Percentiles rank a stretch among this genome's conserved stretches.
Evolutionary conservation across 2,888 invertebrate genomes (phyloP).

Genomic region (Plebejus anna): DNA sequence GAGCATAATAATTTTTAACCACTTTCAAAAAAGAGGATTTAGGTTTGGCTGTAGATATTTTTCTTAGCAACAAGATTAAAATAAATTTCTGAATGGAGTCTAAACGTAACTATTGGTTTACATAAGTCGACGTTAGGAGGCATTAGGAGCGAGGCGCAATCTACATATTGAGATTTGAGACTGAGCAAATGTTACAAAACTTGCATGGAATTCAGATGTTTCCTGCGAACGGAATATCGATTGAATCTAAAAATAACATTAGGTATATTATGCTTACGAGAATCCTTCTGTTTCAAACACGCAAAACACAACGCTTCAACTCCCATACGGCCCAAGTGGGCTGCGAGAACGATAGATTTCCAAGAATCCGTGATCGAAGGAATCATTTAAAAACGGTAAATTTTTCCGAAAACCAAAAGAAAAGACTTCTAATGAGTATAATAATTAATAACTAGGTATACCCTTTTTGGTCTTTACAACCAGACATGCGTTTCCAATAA

Average conservation of each 20-base stretch:
- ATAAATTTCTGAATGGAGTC: background rate
- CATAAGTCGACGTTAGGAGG: slow-evolving; percentile 5
- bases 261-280: background rate
- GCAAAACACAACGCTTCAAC: too few relatives aligned
- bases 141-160: slow-evolving; percentile 17
- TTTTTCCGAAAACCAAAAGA: too few relatives aligned
- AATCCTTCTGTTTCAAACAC: too few relatives aligned
- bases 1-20: background rate
- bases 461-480: background rate
- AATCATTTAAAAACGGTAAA: too few relatives aligned
- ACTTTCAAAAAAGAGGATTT: background rate
- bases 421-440: too few relatives aligned
- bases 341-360: too few relatives aligned
- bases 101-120: background rate
- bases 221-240: background rate
- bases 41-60: background rate
- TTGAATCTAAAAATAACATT: background rate
- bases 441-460: too few relatives aligned
- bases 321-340: too few relatives aligned
- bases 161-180: slow-evolving; percentile 21
- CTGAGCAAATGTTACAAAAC: slow-evolving; percentile 17
- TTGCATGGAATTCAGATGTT: slow-evolving; percentile 7
- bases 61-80: too few relatives aligned
- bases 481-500: background rate
- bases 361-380: too few relatives aligned